A percentile compares a stretch with the other conserved stretches of the same genome.
Conservation (phyloP, 2,888 invertebrate genomes). For the Troides helena region DNA sequence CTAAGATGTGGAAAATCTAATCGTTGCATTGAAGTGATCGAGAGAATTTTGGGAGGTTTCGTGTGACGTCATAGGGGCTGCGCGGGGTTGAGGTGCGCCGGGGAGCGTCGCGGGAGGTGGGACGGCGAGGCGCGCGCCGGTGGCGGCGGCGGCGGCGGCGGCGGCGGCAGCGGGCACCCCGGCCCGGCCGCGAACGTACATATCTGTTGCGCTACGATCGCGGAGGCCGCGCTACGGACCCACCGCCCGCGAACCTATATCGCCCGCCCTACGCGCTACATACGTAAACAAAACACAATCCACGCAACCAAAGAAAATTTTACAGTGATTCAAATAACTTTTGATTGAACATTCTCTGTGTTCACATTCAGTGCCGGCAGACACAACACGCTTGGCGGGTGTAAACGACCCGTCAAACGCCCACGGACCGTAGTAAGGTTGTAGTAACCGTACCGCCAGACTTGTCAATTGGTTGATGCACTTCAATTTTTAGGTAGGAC, state of each 20-base stretch:
- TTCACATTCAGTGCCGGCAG: constrained; percentile 44
- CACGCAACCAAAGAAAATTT: constrained; percentile 37
- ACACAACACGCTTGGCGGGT: constrained; percentile 44
- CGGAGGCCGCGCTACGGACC: constrained; percentile 58
- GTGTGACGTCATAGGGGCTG: constrained; percentile 68
- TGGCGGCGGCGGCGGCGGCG: constrained; percentile 28
- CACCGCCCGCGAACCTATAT: constrained; percentile 39
- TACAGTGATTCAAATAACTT: constrained; percentile 46
- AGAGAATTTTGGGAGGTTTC: constrained; percentile 66
- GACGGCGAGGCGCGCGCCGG: constrained; percentile 36
- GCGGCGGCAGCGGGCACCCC: constrained; percentile 54
- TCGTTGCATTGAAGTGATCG: constrained; percentile 56
- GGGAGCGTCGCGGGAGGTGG: constrained; percentile 38
- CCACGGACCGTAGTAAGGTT: constrained; percentile 66
- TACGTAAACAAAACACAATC: constrained; percentile 65
- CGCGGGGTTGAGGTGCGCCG: constrained; percentile 39
- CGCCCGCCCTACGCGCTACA: constrained; percentile 53
- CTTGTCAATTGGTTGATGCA: constrained; percentile 56
- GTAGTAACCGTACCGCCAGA: constrained; percentile 55
- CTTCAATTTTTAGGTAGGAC: constrained; percentile 45
- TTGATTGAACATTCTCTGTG: constrained; percentile 31
- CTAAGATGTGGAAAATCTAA: constrained; percentile 40
- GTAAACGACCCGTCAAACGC: constrained; percentile 64
- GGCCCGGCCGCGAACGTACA: constrained; percentile 45
- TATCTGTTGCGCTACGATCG: constrained; percentile 74